Evolutionary conservation across 1,140 invertebrate species (phyloP), one percentile per base, ranked within the genome.

Genomic region (Papilio glaucus): DNA sequence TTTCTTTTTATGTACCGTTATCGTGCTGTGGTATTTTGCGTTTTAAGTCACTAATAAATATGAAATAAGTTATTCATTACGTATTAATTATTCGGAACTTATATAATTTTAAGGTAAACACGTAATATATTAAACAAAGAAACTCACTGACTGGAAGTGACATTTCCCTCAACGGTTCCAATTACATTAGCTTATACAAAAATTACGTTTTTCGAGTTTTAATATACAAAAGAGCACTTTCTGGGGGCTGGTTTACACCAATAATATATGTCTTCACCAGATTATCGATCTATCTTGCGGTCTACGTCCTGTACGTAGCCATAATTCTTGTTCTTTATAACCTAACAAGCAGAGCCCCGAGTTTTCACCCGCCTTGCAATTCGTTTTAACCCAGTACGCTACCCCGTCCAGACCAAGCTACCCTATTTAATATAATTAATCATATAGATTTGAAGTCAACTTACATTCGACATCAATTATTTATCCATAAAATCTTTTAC

Each of bases 121-220:
- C 8, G 15, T 0, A 21, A 49, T n/a, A 33, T 33, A 33, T 18
- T 8, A 57, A 53, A 53, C 10, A 24, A 53, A 9, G 8, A 24
- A 53, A 53, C 8, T 9, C 49, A 53, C 18, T 53, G 49, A 53
- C 49, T 18, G 21, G 49, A 53, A 53, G 21, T 53, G 2, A 21
- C 7, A 21, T 13, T 4, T 24, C 9, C 1, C 24, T 53, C 3
- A 53, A 24, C 1, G 3, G 18, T 12, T 5, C 49, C 49, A 53
- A 53, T 53, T 53, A 53, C 49, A 24, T 53, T 53, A 53, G 21
- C 49, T 53, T 53, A 18, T 53, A 53, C 1, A 53, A 53, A 53
- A 53, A 53, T 24, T 53, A 53, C 49, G 18, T 12, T 53, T 53
- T 53, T 24, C 18, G 8, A 53, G 2, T 53, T 53, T 57, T 57